Evolutionary conservation across 2,797 vertebrate species (phyloP), one percentile per base, ranked within the genome.

Genomic region (Vultur gryphus): DNA sequence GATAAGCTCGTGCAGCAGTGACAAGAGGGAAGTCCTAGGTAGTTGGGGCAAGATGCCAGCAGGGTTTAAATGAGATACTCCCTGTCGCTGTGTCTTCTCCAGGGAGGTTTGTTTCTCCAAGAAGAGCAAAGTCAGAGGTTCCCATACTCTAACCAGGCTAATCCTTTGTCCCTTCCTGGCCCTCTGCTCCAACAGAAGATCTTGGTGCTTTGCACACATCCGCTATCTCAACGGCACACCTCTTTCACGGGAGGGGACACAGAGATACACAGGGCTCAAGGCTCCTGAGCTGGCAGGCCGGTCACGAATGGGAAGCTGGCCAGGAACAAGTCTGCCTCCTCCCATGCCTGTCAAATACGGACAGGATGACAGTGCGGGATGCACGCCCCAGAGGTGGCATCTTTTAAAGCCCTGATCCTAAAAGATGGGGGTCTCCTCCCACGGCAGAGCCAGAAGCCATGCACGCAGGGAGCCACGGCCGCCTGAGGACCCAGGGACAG

Each of bases 191-290:
- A 84, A 16, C 10, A 72, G 29, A 90, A 66, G 10, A 65, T 48
- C 28, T 43, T 35, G 41, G 37, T 46, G 64, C 37, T 78, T 37
- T 0, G 5, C 29, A 46, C 5, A 14, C 26, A 37, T 67, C 54
- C 0, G 0, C 35, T 80, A 70, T 33, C 43, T 44, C 0, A 1
- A 18, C 0, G 0, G n/a, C 77, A 83, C 23, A 61, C 8, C 14
- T 61, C 39, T 76, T 93, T 64, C 90, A 55, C 1, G 11, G 64
- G 43, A 65, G 17, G 5, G 17, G 46, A 59, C 33, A 51, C 16
- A 62, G 35, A 67, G 52, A 15, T 17, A 35, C 4, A 8, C 1
- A 15, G 23, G 15, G 33, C 51, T 80, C 21, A 9, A 21, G 21
- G 43, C 6, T 82, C n/a, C 62, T 19, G 57, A 75, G 64, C 41